phyloP scores from a whole-genome alignment of 2,797 vertebrate species.

The Cyclura pinguis region DNA sequence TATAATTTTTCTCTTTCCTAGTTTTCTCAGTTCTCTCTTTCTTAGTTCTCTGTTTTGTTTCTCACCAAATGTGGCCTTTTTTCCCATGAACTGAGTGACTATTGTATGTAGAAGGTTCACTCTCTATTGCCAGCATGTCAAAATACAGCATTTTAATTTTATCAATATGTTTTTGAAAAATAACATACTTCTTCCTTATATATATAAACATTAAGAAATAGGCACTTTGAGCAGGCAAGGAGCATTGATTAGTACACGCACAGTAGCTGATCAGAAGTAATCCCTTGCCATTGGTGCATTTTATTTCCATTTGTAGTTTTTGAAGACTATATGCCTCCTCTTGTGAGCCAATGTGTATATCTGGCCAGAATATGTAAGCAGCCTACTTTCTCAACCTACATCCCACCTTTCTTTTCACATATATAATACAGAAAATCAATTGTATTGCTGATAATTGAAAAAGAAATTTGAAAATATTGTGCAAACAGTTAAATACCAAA shows the following conservation, averaged over 20 bases:
- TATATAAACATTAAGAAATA: background rate
- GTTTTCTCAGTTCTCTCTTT: background rate
- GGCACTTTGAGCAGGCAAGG: background rate
- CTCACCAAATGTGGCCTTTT: background rate
- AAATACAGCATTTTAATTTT: background rate
- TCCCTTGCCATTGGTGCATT: background rate
- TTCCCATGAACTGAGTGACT: no score
- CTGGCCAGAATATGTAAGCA: background rate
- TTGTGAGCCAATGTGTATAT: background rate
- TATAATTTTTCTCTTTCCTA: background rate
- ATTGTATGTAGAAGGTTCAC: no score
- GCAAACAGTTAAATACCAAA: background rate
- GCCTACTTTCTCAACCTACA: background rate
- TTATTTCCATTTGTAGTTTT: background rate
- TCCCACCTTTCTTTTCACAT: background rate
- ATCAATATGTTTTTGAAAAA: background rate
- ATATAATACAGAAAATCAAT: background rate
- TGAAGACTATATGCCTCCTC: background rate
- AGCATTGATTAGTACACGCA: background rate
- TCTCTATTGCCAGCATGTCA: no score
- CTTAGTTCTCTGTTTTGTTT: background rate
- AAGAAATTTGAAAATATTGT: background rate
- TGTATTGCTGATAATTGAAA: background rate
- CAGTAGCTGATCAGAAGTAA: background rate
- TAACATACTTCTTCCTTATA: background rate